Conservation (phyloP, 2,797 vertebrate genomes). For the Sebastes trivittatus region DNA sequence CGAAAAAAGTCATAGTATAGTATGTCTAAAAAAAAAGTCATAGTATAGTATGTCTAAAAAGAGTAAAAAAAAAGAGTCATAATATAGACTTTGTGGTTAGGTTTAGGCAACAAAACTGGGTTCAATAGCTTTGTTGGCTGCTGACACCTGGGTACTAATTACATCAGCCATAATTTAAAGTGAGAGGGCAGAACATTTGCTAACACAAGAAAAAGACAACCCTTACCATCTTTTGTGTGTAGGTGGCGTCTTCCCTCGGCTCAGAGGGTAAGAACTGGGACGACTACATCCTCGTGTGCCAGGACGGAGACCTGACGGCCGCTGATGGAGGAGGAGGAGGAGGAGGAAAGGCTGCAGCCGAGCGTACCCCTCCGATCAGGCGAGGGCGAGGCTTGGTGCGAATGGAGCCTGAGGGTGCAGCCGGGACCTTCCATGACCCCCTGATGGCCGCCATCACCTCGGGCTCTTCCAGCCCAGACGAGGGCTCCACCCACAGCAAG, state of each 20-base stretch:
- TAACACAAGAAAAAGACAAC: not conserved
- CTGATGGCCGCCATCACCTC: constrained; percentile 85
- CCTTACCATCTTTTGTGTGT: not conserved
- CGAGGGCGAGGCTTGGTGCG: constrained; percentile 65
- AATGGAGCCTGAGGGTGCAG: constrained; percentile 73
- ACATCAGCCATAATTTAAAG: not conserved
- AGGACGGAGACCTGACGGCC: constrained; percentile 84
- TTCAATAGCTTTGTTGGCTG: not conserved
- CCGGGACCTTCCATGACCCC: constrained; percentile 88
- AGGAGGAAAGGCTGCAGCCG: constrained; percentile 9
- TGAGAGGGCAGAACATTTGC: not conserved
- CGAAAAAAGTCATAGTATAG: too few relatives aligned
- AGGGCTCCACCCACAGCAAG: constrained; percentile 95
- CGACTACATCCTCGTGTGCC: constrained; percentile 92
- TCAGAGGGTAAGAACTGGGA: constrained; percentile 84
- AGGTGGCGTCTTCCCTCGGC: constrained; percentile 52
- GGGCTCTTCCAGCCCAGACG: constrained; percentile 93
- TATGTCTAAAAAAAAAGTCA: too few relatives aligned
- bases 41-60: too few relatives aligned
- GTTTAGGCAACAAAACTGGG: not conserved
- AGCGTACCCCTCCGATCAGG: constrained; percentile 57
- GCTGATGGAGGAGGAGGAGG: constrained; percentile 44
- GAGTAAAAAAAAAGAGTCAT: too few relatives aligned
- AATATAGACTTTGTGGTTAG: not conserved
- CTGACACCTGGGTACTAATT: not conserved